Conservation (phyloP, 2,888 invertebrate species). For the Coleophora deauratella region DNA sequence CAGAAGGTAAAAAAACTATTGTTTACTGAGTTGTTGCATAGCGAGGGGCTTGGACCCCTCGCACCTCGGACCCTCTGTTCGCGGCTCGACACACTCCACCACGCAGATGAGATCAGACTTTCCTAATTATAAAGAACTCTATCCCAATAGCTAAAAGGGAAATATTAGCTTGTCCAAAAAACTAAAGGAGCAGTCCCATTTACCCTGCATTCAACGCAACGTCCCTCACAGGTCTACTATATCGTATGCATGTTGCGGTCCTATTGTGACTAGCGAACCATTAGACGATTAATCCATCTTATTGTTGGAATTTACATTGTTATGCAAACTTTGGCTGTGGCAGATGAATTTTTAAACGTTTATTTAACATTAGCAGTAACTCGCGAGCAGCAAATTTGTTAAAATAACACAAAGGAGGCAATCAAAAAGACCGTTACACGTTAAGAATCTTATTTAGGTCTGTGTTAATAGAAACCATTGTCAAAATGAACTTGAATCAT, state of each 20-base stretch:
- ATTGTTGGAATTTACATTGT: constrained; percentile 42
- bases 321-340: constrained; percentile 26
- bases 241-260: constrained; percentile 64
- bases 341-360: constrained; percentile 12
- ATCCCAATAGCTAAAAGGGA: no score
- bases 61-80: constrained; percentile 60
- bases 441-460: background rate
- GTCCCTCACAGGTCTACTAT: constrained; percentile 63
- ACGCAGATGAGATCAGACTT: constrained; percentile 39
- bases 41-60: constrained; percentile 35
- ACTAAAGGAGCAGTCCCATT: constrained; percentile 25
- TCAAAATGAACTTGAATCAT: background rate
- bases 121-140: background rate
- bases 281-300: constrained; percentile 59
- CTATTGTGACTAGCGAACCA: constrained; percentile 61
- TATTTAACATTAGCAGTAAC: constrained; percentile 3
- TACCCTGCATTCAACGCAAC: constrained; percentile 59
- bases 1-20: constrained; percentile 38
- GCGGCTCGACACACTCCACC: constrained; percentile 47
- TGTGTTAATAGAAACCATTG: background rate
- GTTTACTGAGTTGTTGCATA: constrained; percentile 45
- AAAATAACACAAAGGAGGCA: constrained; percentile 3
- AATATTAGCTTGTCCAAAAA: background rate
- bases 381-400: constrained; percentile 2
- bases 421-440: constrained; percentile 8